phyloP scores from a whole-genome alignment of 2,797 vertebrate species.

The Myiotriccus ornatus region DNA sequence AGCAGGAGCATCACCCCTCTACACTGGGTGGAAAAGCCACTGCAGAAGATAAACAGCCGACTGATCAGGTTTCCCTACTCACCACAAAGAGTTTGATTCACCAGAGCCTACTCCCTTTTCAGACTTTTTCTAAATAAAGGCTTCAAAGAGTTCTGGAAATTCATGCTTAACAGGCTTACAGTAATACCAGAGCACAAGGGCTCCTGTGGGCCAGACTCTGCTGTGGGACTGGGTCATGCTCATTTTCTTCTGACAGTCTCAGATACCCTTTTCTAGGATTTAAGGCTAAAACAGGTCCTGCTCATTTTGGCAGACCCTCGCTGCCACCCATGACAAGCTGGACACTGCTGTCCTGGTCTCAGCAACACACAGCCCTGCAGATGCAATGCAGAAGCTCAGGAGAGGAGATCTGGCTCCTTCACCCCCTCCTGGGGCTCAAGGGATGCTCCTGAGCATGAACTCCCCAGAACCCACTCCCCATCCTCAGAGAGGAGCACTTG shows the following conservation, averaged over 20 bases:
- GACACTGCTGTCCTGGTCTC: background rate
- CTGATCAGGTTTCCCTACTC: constrained; percentile 57
- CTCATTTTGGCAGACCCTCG: background rate
- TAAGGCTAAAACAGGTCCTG: background rate
- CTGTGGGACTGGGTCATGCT: background rate
- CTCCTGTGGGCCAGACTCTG: background rate
- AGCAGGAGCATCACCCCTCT: background rate
- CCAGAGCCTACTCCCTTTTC: constrained; percentile 54
- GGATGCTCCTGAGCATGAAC: background rate
- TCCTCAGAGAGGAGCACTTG: background rate
- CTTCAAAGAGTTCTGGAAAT: constrained; percentile 59
- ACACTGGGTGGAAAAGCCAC: background rate
- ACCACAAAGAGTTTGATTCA: constrained; percentile 57
- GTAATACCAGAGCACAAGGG: background rate
- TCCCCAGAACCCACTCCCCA: background rate
- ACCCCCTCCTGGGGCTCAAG: background rate
- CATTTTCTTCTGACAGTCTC: background rate
- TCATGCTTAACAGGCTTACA: constrained; percentile 55
- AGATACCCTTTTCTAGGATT: background rate
- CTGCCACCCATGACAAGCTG: background rate
- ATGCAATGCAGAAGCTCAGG: background rate
- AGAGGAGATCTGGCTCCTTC: background rate
- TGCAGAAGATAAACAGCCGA: background rate
- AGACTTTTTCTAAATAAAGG: constrained; percentile 57
- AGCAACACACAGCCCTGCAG: background rate